phyloP scores from a whole-genome alignment of 2,113 vertebrate species.

The Baryphthengus martii region DNA sequence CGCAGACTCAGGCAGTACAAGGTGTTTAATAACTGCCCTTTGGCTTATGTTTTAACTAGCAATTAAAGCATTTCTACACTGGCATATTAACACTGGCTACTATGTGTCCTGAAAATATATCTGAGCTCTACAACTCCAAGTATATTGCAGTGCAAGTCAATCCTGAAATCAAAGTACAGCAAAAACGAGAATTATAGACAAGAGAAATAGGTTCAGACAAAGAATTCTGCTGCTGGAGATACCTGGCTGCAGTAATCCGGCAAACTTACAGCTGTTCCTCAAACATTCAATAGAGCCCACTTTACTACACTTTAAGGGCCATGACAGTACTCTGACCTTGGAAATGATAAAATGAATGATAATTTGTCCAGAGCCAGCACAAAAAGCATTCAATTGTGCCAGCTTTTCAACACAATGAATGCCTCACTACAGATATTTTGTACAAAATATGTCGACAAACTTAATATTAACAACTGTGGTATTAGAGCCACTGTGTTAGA shows the following conservation, averaged over 20 bases:
- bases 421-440: constrained; percentile 12
- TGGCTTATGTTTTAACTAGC: neutral
- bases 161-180: constrained; percentile 10
- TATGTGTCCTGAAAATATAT: neutral
- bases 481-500: neutral
- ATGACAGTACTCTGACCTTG: constrained; percentile 17
- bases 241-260: neutral
- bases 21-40: constrained; percentile 8
- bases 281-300: neutral
- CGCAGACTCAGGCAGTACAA: neutral
- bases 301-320: neutral
- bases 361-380: constrained; percentile 24
- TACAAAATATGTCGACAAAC: constrained; percentile 22
- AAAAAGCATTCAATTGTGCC: constrained; percentile 34
- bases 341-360: constrained; percentile 27
- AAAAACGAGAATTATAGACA: neutral
- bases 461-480: constrained; percentile 2
- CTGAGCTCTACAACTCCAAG: neutral
- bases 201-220: neutral
- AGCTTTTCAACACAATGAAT: constrained; percentile 23
- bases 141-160: constrained; percentile 16
- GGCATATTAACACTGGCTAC: neutral
- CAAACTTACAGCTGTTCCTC: neutral
- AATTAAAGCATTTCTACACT: constrained; percentile 3
- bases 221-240: neutral